A percentile compares a stretch with the other conserved stretches of the same genome.
Conservation (phyloP, 2,113 vertebrate species). For the Okapia johnstoni region DNA sequence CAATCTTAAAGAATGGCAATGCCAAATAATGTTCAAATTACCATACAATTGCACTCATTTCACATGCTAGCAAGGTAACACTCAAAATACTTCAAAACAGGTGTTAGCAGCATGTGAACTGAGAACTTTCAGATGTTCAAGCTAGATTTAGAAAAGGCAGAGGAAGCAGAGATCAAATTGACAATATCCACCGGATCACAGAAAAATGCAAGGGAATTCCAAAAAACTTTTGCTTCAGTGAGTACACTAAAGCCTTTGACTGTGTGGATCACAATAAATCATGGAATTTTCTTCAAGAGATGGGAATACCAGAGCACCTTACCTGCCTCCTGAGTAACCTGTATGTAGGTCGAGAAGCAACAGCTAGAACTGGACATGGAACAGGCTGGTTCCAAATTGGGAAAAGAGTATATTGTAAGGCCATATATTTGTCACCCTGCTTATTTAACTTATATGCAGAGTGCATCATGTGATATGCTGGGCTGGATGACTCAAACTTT, state of each 20-base stretch:
- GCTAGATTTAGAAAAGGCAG: background rate
- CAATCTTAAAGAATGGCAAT: background rate
- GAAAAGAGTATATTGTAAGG: background rate
- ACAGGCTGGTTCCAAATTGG: background rate
- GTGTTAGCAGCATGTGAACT: background rate
- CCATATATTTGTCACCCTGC: background rate
- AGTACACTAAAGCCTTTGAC: background rate
- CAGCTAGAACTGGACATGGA: background rate
- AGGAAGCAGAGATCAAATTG: background rate
- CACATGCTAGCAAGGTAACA: background rate
- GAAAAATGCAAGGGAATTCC: background rate
- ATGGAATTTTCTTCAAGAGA: background rate
- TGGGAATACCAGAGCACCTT: background rate
- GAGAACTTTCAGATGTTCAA: background rate
- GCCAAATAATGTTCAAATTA: background rate
- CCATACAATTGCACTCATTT: background rate
- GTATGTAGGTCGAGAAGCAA: background rate
- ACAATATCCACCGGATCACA: background rate
- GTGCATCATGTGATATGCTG: background rate
- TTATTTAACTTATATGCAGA: background rate
- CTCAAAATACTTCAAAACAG: background rate
- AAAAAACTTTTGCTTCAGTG: background rate
- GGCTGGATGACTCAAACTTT: background rate
- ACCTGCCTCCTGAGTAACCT: background rate
- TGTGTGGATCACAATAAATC: background rate